phyloP scores from a whole-genome alignment of 2,888 invertebrate species.

The Scaptomyza flava region DNA sequence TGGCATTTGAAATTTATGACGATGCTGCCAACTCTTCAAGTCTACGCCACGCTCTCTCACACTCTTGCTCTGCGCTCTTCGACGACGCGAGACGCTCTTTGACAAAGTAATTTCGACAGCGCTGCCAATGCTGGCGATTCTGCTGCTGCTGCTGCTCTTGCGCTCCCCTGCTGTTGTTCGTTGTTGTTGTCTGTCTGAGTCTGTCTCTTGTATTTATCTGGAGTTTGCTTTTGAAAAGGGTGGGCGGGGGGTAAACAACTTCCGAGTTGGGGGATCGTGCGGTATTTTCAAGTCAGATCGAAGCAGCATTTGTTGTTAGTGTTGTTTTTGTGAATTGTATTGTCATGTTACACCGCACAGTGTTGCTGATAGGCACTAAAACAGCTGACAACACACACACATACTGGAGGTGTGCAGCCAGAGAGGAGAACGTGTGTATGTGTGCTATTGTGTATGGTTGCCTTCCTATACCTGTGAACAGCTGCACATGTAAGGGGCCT shows the following conservation, averaged over 20 bases:
- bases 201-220: conserved; percentile 27
- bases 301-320: conserved; percentile 19
- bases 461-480: conserved; percentile 61
- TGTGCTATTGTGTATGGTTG: background rate
- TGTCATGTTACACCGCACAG: conserved; percentile 25
- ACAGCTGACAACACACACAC: conserved; percentile 44
- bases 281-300: conserved; percentile 38
- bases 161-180: conserved; percentile 20
- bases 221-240: background rate
- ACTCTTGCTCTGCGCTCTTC: conserved; percentile 31
- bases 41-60: conserved; percentile 17
- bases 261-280: conserved; percentile 48
- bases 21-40: conserved; percentile 42
- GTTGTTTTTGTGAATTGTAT: conserved; percentile 1
- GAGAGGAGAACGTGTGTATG: conserved; percentile 8
- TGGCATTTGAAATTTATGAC: conserved; percentile 70
- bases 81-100: conserved; percentile 35
- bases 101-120: background rate
- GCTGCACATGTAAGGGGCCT: conserved; percentile 53
- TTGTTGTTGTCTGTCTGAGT: conserved; percentile 38
- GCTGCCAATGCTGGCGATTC: conserved; percentile 42
- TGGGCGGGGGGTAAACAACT: conserved; percentile 13
- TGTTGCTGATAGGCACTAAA: conserved; percentile 40
- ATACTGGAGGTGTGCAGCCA: background rate
- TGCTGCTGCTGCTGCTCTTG: conserved; percentile 14